Base-by-base conservation (phyloP, 2,888 invertebrate genomes). In the Drosophila dives region DNA sequence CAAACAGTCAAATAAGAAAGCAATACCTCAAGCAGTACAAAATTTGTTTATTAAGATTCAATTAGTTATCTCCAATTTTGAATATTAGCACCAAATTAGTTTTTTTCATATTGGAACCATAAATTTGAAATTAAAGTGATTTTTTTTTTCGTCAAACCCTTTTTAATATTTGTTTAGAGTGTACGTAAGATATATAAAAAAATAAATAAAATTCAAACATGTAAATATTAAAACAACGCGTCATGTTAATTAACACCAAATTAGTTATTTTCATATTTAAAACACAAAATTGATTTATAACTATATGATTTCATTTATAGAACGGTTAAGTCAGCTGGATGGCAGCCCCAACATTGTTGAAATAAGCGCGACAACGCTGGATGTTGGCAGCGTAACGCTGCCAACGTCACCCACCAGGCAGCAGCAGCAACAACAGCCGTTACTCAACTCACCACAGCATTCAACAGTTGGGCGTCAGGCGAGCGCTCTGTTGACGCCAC, bases 301-400 rank as follows among this genome's bases (percentile, higher is more conserved):
- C 17, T 10, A n/a, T 54, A 20, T 17, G 42, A 45, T 45, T 40
- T 38, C 51, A 69, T 72, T 60, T 3, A n/a, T 59, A 92, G 92
- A 91, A 75, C 92, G 92, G 26, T 80, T 92, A 34, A 92, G 91
- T 66, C 92, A 92, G 72, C 68, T 92, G 59, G 92, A 92, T 83
- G 92, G 92, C 32, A 89, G 85, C 29, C 77, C 88, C 26, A 71
- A 50, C 20, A 72, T 79, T 62, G 80, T 72, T 55, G 70, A 71
- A 20, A 69, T 68, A 26, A 60, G 33, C 17, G 64, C 64, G 3
- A 42, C 66, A 23, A 38, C 75, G 12, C 8, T 64, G 29, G 66
- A 61, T 38, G 62, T 45, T 12, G 45, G 45, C 7, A 68, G 36
- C 64, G 66, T 72, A 75, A 65, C 54, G 55, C 34, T 20, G 71